These are phyloP conservation scores for Patagioenas fasciata DNA, from an alignment of 2,113 vertebrate genomes.

Conservation along the genomic window DNA sequence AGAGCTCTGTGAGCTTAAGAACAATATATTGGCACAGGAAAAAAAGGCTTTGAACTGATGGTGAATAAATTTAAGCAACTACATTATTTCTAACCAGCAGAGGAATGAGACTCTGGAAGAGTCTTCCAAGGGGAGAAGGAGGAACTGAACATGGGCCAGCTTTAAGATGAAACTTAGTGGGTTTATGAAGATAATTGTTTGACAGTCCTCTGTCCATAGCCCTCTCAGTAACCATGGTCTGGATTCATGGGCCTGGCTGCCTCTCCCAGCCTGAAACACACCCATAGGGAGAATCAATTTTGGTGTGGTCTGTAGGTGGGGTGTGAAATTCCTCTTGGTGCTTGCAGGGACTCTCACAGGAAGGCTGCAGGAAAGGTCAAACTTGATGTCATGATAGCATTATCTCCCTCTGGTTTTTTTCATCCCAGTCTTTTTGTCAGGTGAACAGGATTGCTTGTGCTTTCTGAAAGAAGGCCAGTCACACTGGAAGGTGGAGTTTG, in stretches of 20 bases:
- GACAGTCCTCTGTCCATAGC: not conserved
- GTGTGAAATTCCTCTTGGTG: not conserved
- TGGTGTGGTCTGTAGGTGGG: not conserved
- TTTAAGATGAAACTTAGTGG: conserved; percentile 26
- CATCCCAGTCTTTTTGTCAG: not conserved
- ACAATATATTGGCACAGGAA: conserved; percentile 34
- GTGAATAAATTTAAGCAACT: conserved; percentile 51
- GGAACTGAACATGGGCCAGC: not conserved
- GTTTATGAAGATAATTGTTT: conserved; percentile 25
- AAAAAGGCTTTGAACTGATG: conserved; percentile 48
- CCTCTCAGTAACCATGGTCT: not conserved
- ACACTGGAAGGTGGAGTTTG: not conserved
- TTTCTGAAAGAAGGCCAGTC: not conserved
- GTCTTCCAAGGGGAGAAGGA: conserved; percentile 19
- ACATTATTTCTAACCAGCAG: conserved; percentile 27
- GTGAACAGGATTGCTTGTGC: not conserved
- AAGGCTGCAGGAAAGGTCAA: not conserved
- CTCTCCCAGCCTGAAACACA: not conserved
- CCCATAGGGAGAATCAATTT: not conserved
- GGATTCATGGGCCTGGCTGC: not conserved
- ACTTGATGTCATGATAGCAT: not conserved
- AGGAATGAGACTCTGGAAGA: not conserved
- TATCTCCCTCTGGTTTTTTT: not conserved
- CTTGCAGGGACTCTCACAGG: not conserved
- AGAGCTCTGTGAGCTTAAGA: conserved; percentile 30